Evolutionary conservation across 1,140 invertebrate genomes (phyloP).

Genomic region (Drosophila pseudoananassae): DNA sequence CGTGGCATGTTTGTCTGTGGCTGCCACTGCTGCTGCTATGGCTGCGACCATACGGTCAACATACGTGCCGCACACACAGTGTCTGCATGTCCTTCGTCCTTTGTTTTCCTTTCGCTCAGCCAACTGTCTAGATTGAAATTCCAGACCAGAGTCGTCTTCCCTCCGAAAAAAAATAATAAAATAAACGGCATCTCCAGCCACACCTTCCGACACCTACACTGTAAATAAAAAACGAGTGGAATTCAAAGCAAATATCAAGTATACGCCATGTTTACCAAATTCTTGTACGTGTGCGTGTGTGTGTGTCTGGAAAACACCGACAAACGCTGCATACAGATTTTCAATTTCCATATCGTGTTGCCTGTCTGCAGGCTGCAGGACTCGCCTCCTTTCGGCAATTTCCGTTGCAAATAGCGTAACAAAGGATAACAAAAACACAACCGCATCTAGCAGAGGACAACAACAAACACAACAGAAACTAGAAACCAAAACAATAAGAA

Average conservation of each 20-base stretch:
- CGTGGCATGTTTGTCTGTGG: slow-evolving; percentile 67
- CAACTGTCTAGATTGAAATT: slow-evolving; percentile 53
- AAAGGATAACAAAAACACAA: slow-evolving; percentile 39
- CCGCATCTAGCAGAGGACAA: slow-evolving; percentile 29
- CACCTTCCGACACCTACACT: neutral
- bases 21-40: slow-evolving; percentile 39
- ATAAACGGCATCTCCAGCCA: too few relatives aligned
- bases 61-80: slow-evolving; percentile 27
- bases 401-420: slow-evolving; percentile 59
- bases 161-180: neutral
- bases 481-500: slow-evolving; percentile 11
- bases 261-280: neutral
- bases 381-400: slow-evolving; percentile 45
- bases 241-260: neutral
- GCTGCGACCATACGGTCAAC: slow-evolving; percentile 52
- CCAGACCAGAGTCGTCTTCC: slow-evolving; percentile 23
- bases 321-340: slow-evolving; percentile 57
- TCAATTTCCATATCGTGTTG: slow-evolving; percentile 67
- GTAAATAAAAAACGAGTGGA: neutral
- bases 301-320: neutral
- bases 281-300: neutral
- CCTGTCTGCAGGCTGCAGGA: slow-evolving; percentile 15
- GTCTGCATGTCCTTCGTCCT: neutral
- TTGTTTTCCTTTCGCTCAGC: slow-evolving; percentile 12
- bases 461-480: slow-evolving; percentile 10